These are phyloP conservation scores for Thamnophis sirtalis DNA, from an alignment of 2,113 vertebrate species.

Conservation along the genomic window DNA sequence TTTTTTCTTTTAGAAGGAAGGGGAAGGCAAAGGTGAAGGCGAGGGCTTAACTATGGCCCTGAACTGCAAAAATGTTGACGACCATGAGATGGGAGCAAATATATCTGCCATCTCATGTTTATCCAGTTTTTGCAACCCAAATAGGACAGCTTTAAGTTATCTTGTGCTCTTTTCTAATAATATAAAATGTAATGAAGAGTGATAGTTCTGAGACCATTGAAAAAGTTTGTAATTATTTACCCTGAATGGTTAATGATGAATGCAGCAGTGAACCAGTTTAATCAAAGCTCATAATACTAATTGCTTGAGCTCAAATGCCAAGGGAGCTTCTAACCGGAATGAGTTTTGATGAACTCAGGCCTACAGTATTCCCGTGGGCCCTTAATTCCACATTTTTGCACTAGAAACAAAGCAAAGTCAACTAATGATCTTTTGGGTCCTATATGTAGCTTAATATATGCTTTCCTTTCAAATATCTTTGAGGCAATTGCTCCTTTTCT, in stretches of 20 bases:
- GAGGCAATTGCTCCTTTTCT: not conserved
- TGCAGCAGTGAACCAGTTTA: constrained; percentile 15
- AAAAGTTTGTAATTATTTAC: constrained; percentile 33
- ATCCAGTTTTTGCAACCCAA: not conserved
- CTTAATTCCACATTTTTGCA: constrained; percentile 12
- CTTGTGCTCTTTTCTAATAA: constrained; percentile 3
- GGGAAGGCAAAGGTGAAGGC: not conserved
- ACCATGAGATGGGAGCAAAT: not conserved
- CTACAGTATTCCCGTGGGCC: not conserved
- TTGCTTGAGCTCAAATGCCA: constrained; percentile 12
- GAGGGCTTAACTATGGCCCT: not conserved
- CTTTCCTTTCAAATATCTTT: constrained; percentile 22
- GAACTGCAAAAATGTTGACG: not conserved
- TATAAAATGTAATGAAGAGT: not conserved
- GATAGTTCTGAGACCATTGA: constrained; percentile 1
- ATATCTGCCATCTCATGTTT: not conserved
- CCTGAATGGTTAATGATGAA: constrained; percentile 33
- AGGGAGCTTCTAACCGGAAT: not conserved
- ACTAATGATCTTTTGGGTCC: constrained; percentile 24
- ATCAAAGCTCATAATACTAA: constrained; percentile 39
- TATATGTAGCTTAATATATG: constrained; percentile 1
- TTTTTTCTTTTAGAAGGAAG: not conserved
- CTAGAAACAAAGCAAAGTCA: constrained; percentile 33
- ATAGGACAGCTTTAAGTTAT: not conserved
- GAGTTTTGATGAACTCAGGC: constrained; percentile 40